Conservation (phyloP, 2,113 vertebrate species). For the Phoenicopterus ruber region DNA sequence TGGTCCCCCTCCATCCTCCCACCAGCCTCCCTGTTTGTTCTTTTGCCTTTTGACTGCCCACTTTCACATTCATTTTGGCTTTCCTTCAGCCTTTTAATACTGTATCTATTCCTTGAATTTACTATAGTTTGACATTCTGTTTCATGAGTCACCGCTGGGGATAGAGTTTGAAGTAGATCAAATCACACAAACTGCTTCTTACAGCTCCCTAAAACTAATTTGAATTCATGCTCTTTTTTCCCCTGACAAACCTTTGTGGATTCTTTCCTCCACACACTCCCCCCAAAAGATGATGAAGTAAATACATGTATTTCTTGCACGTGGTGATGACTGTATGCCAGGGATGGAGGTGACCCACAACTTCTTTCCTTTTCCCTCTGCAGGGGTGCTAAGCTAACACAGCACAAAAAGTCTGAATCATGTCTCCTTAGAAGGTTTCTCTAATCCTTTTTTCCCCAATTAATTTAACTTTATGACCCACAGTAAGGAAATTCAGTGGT, state of each 20-base stretch:
- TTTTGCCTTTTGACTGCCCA: constrained; percentile 2
- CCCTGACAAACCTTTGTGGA: background rate
- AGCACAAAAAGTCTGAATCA: background rate
- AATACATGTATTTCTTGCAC: background rate
- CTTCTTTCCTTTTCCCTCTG: background rate
- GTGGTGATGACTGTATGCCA: background rate
- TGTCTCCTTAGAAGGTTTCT: background rate
- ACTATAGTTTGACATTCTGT: constrained; percentile 18
- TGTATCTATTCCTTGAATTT: constrained; percentile 13
- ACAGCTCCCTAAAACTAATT: background rate
- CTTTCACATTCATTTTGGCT: background rate
- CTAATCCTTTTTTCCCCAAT: background rate
- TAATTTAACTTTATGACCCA: background rate
- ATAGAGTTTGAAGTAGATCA: constrained; percentile 11
- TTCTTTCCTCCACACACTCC: background rate
- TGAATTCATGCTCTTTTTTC: background rate
- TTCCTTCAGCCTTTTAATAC: background rate
- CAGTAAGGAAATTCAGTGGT: background rate
- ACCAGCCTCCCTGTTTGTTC: constrained; percentile 6
- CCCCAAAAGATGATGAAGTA: background rate
- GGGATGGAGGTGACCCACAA: background rate
- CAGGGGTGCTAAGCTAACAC: background rate
- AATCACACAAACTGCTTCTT: constrained; percentile 11
- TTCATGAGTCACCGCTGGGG: constrained; percentile 17
- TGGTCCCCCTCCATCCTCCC: background rate